Evolutionary conservation across 1,140 invertebrate species (phyloP), one percentile per base, ranked within the genome.

Genomic region (Drosophila pandora): DNA sequence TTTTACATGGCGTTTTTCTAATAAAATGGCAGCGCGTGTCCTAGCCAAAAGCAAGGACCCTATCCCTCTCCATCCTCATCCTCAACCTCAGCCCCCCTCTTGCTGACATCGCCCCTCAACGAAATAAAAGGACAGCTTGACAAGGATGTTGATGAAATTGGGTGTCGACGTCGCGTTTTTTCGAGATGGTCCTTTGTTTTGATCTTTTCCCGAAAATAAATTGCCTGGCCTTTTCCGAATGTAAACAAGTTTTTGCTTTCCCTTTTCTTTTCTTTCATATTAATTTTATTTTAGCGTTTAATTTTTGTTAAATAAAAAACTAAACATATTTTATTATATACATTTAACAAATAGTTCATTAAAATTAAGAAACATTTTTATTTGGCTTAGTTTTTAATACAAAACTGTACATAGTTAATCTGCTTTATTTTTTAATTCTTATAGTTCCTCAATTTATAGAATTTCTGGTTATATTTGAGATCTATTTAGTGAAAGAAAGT

Each of bases 1-100:
- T 55, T 78, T 88, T 88, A 87, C 83, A 87, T 88, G 79, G 83
- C 83, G 75, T 79, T 79, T 79, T 73, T 79, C 83, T 88, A 87
- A 88, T 88, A 88, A 87, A 87, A 87, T 87, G 83, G 83, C 83
- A 87, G 83, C 83, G 67, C 52, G 61, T 76, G 76, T 62, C 59
- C 58, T 59, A 34, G 25, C 75, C 49, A 50, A 49, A 52, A 41
- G 25, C 54, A 50, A 34, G 37, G 41, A 49, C 48, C 48, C 43
- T 47, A 22, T 17, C 9, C 4, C 23, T 17, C 6, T 5, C 9
- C 21, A 10, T 61, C 37, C 3, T 12, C 28, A 3, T 12, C 23
- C 43, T 17, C 17, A 17, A 17, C 17, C 17, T 17, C 17, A 17
- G 17, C 17, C 17, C 13, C n/a, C 37, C 39, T 13, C 39, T 41